A percentile compares a stretch with the other conserved stretches of the same genome.
These are phyloP conservation scores for Rhabdornis inornatus DNA, from an alignment of 2,113 vertebrate genomes.

Conservation along the genomic window DNA sequence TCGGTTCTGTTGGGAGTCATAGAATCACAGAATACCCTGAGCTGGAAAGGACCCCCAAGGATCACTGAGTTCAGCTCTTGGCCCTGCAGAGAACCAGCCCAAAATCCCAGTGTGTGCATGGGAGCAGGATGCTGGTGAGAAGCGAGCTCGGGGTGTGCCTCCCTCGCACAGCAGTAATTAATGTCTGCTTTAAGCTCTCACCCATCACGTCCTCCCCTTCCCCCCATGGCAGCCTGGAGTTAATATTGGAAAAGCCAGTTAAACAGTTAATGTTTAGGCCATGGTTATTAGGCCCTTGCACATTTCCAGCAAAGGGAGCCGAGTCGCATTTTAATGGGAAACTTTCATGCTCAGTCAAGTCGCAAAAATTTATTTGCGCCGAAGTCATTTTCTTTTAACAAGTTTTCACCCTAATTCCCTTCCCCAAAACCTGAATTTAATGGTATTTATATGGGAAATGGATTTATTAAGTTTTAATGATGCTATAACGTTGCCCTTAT, in stretches of 20 bases:
- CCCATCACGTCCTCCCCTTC: not conserved
- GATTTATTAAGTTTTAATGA: constrained; percentile 66
- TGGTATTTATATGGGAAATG: constrained; percentile 49
- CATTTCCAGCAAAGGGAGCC: constrained; percentile 25
- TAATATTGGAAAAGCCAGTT: constrained; percentile 47
- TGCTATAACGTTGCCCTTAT: not conserved
- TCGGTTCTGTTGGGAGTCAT: not conserved
- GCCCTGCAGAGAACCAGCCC: not conserved
- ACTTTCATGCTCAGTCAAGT: constrained; percentile 61
- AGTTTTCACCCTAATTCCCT: constrained; percentile 59
- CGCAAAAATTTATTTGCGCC: constrained; percentile 47
- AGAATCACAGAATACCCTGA: not conserved
- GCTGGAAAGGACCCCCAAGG: not conserved
- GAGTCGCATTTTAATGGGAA: constrained; percentile 50
- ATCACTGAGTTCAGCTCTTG: not conserved
- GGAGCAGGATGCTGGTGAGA: not conserved
- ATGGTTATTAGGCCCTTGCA: constrained; percentile 18
- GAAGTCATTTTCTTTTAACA: constrained; percentile 39
- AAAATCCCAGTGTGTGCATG: not conserved
- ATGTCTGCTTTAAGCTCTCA: not conserved
- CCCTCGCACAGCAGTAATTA: not conserved
- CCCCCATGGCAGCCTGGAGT: constrained; percentile 12
- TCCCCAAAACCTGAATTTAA: constrained; percentile 34
- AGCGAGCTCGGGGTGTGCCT: not conserved
- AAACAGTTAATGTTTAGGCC: constrained; percentile 43